Base-by-base conservation (phyloP, 2,888 invertebrate genomes). In the Watsonalla binaria region DNA sequence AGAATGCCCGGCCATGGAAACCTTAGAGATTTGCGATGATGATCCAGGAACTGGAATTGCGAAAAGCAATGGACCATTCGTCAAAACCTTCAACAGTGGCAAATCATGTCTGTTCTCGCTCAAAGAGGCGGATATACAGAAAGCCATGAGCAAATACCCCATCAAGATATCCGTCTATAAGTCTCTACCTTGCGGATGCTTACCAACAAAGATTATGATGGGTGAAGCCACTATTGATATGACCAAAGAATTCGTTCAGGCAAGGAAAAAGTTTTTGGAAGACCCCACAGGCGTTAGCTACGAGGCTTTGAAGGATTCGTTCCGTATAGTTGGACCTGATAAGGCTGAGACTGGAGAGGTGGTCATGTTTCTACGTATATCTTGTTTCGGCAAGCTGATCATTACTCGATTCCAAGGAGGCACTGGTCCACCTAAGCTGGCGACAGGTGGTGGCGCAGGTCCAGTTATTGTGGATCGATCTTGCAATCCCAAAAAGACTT, bases 81-180 rank as follows among this genome's bases (percentile, higher is more conserved):
- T 83, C 0, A 92, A 90, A 67, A 77, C 85, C 0, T 92, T 93
- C 54, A 93, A 92, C 69, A 93, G 88, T 62, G 94, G 94, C 34
- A 94, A 94, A 75, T 94, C 94, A 0, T 94, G 94, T 63, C 80
- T 94, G n/a, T 94, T 94, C 69, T 93, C 93, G 0, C 76, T 94
- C 5, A 92, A 92, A 34, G 86, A 92, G 47, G 63, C 74, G 6
- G 92, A 93, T 37, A 92, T 94, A 0, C 69, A 70, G n/a, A 78
- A 84, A 47, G 92, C 92, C 0, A 78, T 92, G 68, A 78, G 78
- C 54, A 86, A 86, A 48, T 94, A 94, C 65, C 92, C 93, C 0
- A 74, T 94, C 4, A 85, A 83, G 52, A 84, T 94, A 52, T 82
- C 88, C 0, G 92, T 94, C 0, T 92, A 88, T 66, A 94, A 93